Percentiles rank a stretch among this genome's conserved stretches.
These are phyloP conservation scores for Eupelmus urozonus DNA, from an alignment of 2,888 invertebrate species.

Conservation along the genomic window DNA sequence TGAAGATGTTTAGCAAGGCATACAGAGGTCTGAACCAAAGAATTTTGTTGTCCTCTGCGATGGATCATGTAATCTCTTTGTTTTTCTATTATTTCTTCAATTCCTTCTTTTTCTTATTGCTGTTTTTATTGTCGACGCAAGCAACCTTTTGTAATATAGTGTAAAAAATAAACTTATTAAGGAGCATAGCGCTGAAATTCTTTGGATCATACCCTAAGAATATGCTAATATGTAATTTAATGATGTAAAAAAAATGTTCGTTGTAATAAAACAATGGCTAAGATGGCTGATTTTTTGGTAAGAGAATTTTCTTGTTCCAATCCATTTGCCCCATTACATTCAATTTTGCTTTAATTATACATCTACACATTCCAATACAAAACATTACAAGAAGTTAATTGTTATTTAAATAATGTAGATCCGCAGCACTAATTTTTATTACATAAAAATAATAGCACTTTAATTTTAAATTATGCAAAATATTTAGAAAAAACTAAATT, in stretches of 20 bases:
- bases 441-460: constrained; percentile 31
- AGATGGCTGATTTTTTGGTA: constrained; percentile 62
- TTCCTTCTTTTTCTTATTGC: constrained; percentile 50
- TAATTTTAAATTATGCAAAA: constrained; percentile 25
- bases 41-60: constrained; percentile 66
- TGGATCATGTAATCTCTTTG: constrained; percentile 19
- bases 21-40: constrained; percentile 71
- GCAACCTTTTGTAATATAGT: constrained; percentile 54
- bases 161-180: constrained; percentile 57
- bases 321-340: constrained; percentile 29
- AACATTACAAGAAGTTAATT: not conserved
- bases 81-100: constrained; percentile 32
- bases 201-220: constrained; percentile 70
- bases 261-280: constrained; percentile 59
- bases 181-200: constrained; percentile 64
- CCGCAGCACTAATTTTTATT: constrained; percentile 37
- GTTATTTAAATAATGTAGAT: constrained; percentile 37
- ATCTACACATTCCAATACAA: constrained; percentile 12
- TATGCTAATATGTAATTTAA: constrained; percentile 56
- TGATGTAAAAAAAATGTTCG: constrained; percentile 58
- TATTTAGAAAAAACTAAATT: constrained; percentile 31
- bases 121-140: constrained; percentile 45
- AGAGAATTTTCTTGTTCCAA: constrained; percentile 47
- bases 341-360: constrained; percentile 6
- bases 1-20: constrained; percentile 56